Evolutionary conservation across 2,797 vertebrate genomes (phyloP).

Genomic region (Micropoecilia bifurca): DNA sequence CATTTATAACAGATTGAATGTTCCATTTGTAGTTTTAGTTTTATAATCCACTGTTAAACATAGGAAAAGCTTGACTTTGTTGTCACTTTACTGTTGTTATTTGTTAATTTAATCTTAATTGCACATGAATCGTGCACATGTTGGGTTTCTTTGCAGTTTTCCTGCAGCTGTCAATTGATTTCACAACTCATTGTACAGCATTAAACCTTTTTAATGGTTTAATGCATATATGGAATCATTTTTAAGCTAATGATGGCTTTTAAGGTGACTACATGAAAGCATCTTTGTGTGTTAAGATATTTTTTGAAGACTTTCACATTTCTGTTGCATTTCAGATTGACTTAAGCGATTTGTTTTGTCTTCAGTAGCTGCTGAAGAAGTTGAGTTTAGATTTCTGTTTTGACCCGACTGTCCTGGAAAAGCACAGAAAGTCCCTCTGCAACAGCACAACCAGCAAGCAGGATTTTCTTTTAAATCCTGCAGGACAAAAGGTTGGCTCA

Average conservation of each 20-base stretch:
- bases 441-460: not conserved
- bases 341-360: not conserved
- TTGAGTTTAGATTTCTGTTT: slow-evolving; percentile 7
- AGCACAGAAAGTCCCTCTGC: slow-evolving; percentile 12
- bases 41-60: not conserved
- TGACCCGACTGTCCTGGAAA: not conserved
- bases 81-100: not conserved
- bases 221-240: too few relatives aligned
- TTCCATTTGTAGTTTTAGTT: not conserved
- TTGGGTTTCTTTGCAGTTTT: not conserved
- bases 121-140: not conserved
- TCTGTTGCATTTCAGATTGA: not conserved
- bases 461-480: slow-evolving; percentile 30
- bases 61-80: not conserved
- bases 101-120: not conserved
- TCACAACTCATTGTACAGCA: slow-evolving; percentile 12
- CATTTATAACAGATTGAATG: not conserved
- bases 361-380: slow-evolving; percentile 15
- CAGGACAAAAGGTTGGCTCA: slow-evolving; percentile 28
- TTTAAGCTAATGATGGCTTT: too few relatives aligned
- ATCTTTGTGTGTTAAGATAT: not conserved
- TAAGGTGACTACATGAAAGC: slow-evolving; percentile 12
- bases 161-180: not conserved
- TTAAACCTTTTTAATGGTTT: slow-evolving; percentile 9
- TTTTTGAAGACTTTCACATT: slow-evolving; percentile 13